Percentiles rank a stretch among this genome's conserved stretches.
phyloP scores from a whole-genome alignment of 2,113 vertebrate genomes.

The Peromyscus californicus region DNA sequence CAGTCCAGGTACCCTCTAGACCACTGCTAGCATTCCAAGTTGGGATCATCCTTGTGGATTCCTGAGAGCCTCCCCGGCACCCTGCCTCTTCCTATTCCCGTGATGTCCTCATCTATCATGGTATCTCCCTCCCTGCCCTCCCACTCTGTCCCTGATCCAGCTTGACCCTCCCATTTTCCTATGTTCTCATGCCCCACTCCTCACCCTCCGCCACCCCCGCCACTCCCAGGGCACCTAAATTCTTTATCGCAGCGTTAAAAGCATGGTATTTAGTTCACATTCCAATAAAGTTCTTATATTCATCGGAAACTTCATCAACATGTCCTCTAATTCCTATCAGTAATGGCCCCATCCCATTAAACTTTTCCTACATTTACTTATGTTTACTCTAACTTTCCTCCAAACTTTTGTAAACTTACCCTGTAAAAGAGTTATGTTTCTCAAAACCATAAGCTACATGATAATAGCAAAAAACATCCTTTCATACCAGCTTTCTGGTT shows the following conservation, averaged over 20 bases:
- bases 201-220: too few relatives aligned
- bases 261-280: too few relatives aligned
- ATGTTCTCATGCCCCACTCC: too few relatives aligned
- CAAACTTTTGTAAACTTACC: not conserved
- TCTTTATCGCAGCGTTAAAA: not conserved
- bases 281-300: not conserved
- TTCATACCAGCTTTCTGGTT: not conserved
- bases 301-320: not conserved
- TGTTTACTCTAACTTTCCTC: not conserved
- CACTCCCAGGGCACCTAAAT: not conserved
- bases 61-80: too few relatives aligned
- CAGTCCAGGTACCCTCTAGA: too few relatives aligned
- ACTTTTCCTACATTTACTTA: not conserved
- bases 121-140: too few relatives aligned
- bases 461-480: not conserved
- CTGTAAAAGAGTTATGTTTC: not conserved
- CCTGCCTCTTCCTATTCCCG: too few relatives aligned
- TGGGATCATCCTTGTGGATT: too few relatives aligned
- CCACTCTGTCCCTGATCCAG: too few relatives aligned
- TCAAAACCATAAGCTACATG: not conserved
- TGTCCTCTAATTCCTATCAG: not conserved
- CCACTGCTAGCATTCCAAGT: too few relatives aligned
- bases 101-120: too few relatives aligned
- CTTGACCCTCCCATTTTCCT: too few relatives aligned
- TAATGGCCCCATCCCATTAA: not conserved